Evolutionary conservation across 2,113 vertebrate species (phyloP).

Genomic region (Chaetodon trifascialis): DNA sequence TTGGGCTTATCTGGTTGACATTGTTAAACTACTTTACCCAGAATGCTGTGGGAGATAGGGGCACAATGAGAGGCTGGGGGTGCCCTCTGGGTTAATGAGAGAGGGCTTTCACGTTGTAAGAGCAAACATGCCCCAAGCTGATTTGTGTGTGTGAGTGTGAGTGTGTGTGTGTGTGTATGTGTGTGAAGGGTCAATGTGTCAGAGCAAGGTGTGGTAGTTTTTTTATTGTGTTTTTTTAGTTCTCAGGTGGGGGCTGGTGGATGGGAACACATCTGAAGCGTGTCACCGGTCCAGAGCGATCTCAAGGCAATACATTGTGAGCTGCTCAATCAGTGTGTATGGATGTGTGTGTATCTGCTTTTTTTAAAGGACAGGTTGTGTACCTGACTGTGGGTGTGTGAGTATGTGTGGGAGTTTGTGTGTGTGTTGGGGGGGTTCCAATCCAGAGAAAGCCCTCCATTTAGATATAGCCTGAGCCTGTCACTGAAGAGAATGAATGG

Average conservation of each 20-base stretch:
- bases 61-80: conserved; percentile 76
- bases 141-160: conserved; percentile 35
- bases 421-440: conserved; percentile 29
- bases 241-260: neutral
- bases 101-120: conserved; percentile 73
- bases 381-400: conserved; percentile 16
- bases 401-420: neutral
- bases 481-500: conserved; percentile 76
- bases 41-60: conserved; percentile 80
- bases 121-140: conserved; percentile 71
- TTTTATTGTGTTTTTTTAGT: conserved; percentile 31
- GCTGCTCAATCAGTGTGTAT: neutral
- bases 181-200: conserved; percentile 65
- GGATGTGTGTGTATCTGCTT: neutral
- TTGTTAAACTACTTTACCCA: conserved; percentile 86
- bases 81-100: conserved; percentile 81
- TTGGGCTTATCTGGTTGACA: conserved; percentile 83
- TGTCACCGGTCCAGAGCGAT: conserved; percentile 11
- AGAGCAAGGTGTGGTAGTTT: conserved; percentile 53
- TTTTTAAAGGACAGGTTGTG: conserved; percentile 21
- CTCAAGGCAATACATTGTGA: conserved; percentile 1
- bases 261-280: conserved; percentile 25
- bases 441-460: conserved; percentile 70
- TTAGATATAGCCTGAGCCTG: conserved; percentile 70
- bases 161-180: conserved; percentile 18